Percentiles rank a stretch among this genome's conserved stretches.
Evolutionary conservation across 2,797 vertebrate genomes (phyloP).

Genomic region (Protosalanx chinensis): DNA sequence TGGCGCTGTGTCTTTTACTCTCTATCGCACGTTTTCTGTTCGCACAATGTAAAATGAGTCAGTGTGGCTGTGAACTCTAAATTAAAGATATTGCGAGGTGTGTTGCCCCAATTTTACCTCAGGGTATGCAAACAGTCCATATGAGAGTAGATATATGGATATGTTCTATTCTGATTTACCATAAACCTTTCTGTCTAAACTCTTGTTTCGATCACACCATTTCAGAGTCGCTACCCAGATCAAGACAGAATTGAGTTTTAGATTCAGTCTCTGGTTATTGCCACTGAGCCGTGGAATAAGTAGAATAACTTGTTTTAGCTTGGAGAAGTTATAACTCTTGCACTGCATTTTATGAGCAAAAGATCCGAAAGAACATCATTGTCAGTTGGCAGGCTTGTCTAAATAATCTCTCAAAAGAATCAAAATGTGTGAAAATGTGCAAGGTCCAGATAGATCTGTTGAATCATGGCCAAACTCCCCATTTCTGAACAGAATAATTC

Average conservation of each 20-base stretch:
- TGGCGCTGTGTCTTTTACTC: neutral
- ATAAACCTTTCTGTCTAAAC: no score
- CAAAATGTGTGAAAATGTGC: no score
- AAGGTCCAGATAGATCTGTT: no score
- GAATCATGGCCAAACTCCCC: no score
- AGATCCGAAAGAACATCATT: neutral
- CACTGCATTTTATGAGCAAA: neutral
- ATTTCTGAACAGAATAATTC: no score
- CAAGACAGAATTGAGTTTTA: slow-evolving; percentile 6
- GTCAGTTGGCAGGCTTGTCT: neutral
- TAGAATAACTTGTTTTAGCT: neutral
- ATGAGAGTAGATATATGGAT: no score
- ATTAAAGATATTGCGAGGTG: neutral
- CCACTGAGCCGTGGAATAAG: neutral
- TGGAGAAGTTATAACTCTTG: neutral
- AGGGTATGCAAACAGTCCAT: no score
- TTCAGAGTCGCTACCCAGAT: neutral
- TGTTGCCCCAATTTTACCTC: no score
- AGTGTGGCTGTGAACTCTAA: neutral
- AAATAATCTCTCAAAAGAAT: no score
- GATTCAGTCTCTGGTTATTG: neutral
- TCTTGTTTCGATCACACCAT: no score
- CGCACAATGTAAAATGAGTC: neutral
- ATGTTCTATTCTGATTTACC: no score
- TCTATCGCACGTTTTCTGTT: neutral